Evolutionary conservation across 2,888 invertebrate species (phyloP).

Genomic region (Lagria hirta): DNA sequence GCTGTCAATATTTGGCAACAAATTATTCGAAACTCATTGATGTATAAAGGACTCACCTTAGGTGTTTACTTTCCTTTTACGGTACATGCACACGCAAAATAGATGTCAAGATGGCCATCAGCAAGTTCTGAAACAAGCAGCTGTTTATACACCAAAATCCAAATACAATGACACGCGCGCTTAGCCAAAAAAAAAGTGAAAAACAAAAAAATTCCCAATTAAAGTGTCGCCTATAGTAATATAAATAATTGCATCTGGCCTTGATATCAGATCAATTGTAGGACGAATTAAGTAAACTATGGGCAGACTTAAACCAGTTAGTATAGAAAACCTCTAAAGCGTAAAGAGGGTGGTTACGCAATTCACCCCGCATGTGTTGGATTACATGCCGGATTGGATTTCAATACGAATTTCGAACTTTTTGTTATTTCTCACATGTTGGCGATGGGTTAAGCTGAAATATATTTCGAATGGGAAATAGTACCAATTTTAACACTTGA

Average conservation of each 20-base stretch:
- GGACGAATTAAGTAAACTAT: constrained; percentile 51
- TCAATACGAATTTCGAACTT: constrained; percentile 37
- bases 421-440: constrained; percentile 38
- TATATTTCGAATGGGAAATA: constrained; percentile 21
- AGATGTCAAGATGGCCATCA: constrained; percentile 36
- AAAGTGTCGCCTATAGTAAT: constrained; percentile 16
- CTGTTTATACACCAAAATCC: constrained; percentile 6
- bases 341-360: constrained; percentile 51
- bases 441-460: constrained; percentile 26
- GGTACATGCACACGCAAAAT: constrained; percentile 32
- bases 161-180: constrained; percentile 11
- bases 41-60: constrained; percentile 19
- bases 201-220: constrained; percentile 12
- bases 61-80: constrained; percentile 33
- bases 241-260: constrained; percentile 51
- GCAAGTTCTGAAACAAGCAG: constrained; percentile 5
- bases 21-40: constrained; percentile 18
- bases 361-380: constrained; percentile 47
- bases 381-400: constrained; percentile 50
- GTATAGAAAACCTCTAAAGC: constrained; percentile 52
- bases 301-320: constrained; percentile 54
- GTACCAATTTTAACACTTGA: constrained; percentile 2
- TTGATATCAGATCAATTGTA: constrained; percentile 51
- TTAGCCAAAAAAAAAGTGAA: constrained; percentile 9
- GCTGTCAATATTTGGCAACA: constrained; percentile 19